Base-by-base conservation (phyloP, 2,797 vertebrate species). In the Mionectes olivaceus region DNA sequence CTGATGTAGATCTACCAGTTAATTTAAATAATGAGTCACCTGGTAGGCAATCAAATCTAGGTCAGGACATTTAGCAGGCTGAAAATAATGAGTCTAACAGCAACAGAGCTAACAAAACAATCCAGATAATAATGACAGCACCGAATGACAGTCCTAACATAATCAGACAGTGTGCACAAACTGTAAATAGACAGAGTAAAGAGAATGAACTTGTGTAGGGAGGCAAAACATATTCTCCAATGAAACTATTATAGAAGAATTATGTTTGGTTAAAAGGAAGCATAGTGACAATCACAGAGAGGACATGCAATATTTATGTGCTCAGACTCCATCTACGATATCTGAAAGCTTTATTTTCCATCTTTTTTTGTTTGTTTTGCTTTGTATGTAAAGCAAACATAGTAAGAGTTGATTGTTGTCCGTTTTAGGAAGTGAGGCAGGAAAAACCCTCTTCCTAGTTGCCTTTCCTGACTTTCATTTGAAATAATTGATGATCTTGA, bases 21-120 rank as follows among this genome's bases (percentile, higher is more conserved):
- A 96, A 96, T 97, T 96, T 97, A 93, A 97, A 97, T 97, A 96
- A 97, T 93, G 96, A 96, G 89, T 97, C 96, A 97, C 91, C 92
- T 95, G 95, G 91, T 96, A 97, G 89, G 93, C 95, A 95, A 97
- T 97, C 96, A 97, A 94, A 96, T 97, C 95, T 97, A 96, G 94
- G 95, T 96, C 97, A 97, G 93, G 95, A 93, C 91, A 97, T 95
- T 96, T 95, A 95, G 87, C 90, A 96, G 89, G 75, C 87, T 91
- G 96, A 97, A 96, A 95, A 96, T 97, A 97, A 97, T 96, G 93
- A 97, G 74, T 87, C 90, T 89, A 96, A 96, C 91, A 93, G 90
- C 64, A 95, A 94, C 89, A 76, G 89, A 93, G 76, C 96, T 97
- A 95, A 97, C 93, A 96, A 93, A 90, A 90, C 96, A 95, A 95